phyloP scores from a whole-genome alignment of 2,113 vertebrate species.

The Clarias gariepinus region DNA sequence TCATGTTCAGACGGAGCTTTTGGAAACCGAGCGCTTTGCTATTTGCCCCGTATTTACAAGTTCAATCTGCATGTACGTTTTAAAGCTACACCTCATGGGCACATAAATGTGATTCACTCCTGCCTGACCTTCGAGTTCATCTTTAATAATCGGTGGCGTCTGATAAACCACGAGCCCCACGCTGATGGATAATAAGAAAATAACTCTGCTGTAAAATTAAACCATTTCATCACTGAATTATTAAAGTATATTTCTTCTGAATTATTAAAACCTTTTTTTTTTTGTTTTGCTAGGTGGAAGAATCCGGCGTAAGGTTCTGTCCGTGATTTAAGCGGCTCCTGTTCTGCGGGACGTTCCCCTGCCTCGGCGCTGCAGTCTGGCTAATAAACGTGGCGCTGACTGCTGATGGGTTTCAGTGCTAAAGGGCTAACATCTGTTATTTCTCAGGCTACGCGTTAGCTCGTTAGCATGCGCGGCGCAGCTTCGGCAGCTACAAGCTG shows the following conservation, averaged over 20 bases:
- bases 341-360: neutral
- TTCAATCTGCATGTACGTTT: neutral
- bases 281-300: neutral
- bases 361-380: neutral
- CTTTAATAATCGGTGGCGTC: conserved; percentile 15
- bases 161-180: neutral
- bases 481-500: neutral
- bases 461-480: neutral
- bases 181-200: conserved; percentile 22
- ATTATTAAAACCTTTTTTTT: conserved; percentile 13
- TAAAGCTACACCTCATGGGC: neutral
- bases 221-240: conserved; percentile 33
- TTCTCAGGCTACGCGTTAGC: neutral
- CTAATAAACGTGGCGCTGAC: neutral
- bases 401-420: neutral
- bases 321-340: neutral
- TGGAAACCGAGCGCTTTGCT: neutral
- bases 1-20: neutral
- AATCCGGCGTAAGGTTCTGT: neutral
- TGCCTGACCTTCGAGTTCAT: conserved; percentile 5
- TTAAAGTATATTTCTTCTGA: conserved; percentile 9
- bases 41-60: conserved; percentile 1
- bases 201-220: conserved; percentile 21
- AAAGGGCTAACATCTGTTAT: conserved; percentile 26
- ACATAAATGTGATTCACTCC: neutral